Conservation (phyloP, 2,113 vertebrate genomes). For the Pipra filicauda region DNA sequence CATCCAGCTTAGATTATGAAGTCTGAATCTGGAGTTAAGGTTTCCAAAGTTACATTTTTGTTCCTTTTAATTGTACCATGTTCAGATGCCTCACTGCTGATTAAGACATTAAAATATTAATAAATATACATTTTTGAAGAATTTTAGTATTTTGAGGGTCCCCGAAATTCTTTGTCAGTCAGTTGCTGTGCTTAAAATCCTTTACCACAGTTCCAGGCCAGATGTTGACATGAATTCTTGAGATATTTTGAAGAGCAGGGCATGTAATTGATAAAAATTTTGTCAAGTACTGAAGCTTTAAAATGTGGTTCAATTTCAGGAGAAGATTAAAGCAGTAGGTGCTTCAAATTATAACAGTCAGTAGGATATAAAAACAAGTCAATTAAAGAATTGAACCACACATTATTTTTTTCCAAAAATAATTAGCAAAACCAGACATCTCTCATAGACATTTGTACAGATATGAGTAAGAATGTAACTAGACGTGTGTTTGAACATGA, state of each 20-base stretch:
- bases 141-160: neutral
- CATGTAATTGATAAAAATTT: too few species aligned
- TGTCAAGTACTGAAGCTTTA: neutral
- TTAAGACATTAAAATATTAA: neutral
- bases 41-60: neutral
- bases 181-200: neutral
- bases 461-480: neutral
- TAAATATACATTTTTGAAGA: neutral
- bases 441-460: neutral
- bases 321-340: neutral
- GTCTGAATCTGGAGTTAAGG: neutral
- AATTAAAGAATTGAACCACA: neutral
- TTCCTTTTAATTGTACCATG: neutral
- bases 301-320: neutral
- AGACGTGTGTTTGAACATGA: neutral
- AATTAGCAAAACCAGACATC: neutral
- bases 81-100: neutral
- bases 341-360: neutral
- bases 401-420: neutral
- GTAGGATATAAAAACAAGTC: neutral
- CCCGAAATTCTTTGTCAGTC: neutral
- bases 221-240: neutral
- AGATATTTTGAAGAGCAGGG: neutral
- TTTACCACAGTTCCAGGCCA: neutral
- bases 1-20: neutral